Base-by-base conservation (phyloP, 2,888 invertebrate species). In the Drosophila recens region DNA sequence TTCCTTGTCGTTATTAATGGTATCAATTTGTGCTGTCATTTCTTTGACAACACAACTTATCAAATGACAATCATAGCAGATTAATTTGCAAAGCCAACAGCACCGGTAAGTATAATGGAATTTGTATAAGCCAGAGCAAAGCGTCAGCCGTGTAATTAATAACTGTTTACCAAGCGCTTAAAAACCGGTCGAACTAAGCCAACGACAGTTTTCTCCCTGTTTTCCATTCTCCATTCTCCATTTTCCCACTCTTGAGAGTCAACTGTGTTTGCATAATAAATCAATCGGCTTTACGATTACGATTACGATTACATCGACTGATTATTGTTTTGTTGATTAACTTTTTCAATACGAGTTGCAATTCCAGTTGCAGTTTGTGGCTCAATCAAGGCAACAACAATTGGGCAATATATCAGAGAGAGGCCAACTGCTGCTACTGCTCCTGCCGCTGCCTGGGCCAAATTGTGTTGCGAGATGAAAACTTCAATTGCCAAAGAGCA, bases 141-240 rank as follows among this genome's bases (percentile, higher is more conserved):
- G 70, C 67, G 56, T 61, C 70, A 70, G 70, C 40, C 56, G 67
- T 57, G 68, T 85, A 85, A 87, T 85, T 85, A 85, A 85, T 85
- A 87, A 85, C 85, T 87, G 85, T 85, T 85, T 84, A 75, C 82
- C 75, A 57, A 84, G 52, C 67, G 87, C 85, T 84, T 84, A 80
- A 87, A 81, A 72, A 65, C 52, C 75, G 58, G 58, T 61, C 54
- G 57, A 67, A 59, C 78, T 73, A 78, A 84, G 79, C 84, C 63
- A 15, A 15, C n/a, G 48, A 36, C n/a, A 51, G 43, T 34, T 63
- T 52, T 40, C 33, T 8, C 36, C 49, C 63, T 40, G 61, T 33
- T 34, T 2, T 23, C 13, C 40, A 1, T 15, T 33, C 2, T 11
- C 17, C 52, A 38, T 42, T 58, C 30, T 17, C 6, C 46, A 20